These are phyloP conservation scores for Syrmaticus mikado DNA, from an alignment of 2,113 vertebrate species.

Conservation along the genomic window DNA sequence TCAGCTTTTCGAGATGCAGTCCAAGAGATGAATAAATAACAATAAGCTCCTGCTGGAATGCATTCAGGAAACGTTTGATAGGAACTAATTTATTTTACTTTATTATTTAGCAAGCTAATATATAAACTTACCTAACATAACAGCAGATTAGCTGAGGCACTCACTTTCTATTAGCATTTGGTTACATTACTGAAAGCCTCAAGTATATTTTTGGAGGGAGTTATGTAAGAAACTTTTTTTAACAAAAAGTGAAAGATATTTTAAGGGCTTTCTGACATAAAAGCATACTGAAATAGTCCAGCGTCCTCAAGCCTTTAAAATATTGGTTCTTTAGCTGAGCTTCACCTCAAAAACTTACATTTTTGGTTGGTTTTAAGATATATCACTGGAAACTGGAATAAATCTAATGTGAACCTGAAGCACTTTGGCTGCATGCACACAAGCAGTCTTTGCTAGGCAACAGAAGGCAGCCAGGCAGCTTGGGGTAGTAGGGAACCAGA, in stretches of 20 bases:
- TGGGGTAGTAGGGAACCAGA: neutral
- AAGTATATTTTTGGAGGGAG: neutral
- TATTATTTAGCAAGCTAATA: constrained; percentile 64
- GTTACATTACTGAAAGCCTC: constrained; percentile 22
- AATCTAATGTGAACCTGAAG: neutral
- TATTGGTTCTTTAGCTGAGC: neutral
- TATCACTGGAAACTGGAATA: neutral
- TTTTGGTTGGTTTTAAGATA: neutral
- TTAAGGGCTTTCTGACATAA: constrained; percentile 2
- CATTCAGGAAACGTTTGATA: constrained; percentile 51
- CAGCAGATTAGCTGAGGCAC: constrained; percentile 16
- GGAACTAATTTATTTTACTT: constrained; percentile 64
- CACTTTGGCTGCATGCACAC: neutral
- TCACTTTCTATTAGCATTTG: constrained; percentile 31
- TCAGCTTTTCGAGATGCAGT: constrained; percentile 53
- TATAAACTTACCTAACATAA: constrained; percentile 38
- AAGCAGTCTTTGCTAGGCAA: neutral
- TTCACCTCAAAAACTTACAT: neutral
- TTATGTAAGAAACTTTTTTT: neutral
- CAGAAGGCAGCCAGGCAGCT: neutral
- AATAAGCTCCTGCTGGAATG: constrained; percentile 47
- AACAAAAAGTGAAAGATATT: neutral
- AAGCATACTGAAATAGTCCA: neutral
- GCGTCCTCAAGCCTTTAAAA: neutral
- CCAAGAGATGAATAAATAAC: constrained; percentile 72